Base-by-base conservation (phyloP, 2,797 vertebrate species). In the Luscinia luscinia region DNA sequence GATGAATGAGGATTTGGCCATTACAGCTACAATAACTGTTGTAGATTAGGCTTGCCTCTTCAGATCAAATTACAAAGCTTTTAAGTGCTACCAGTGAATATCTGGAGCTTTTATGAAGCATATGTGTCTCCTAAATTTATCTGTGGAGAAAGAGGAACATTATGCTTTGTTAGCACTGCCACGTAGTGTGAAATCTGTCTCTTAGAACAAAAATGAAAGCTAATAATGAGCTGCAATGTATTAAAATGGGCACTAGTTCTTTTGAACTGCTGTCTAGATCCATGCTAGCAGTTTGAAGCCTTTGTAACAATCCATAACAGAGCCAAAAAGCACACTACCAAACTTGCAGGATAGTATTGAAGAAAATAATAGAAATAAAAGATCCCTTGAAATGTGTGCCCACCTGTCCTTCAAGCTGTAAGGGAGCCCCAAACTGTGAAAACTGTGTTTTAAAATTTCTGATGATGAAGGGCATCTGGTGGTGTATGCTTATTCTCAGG, bases 121-220 rank as follows among this genome's bases (percentile, higher is more conserved):
- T 81, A 36, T 74, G 67, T 22, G 5, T 77, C 40, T 92, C 32
- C 82, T 91, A 89, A 87, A 92, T 93, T 91, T 89, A 72, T 75
- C 59, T 38, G 2, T 17, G 26, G 38, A 68, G 40, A 75, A 84
- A 84, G 38, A 89, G 10, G 87, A 93, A 62, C 7, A 7, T 79
- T 64, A 43, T 76, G 40, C 41, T 78, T 83, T 87, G 59, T 84
- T 90, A 90, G 20, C 52, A 3, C 68, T 61, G 41, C 89, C 36
- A 52, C 0, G 0, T 46, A 80, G 51, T 46, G 38, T 66, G 79
- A 95, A 94, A 84, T 89, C 73, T 87, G 84, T 41, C 67, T 89
- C 58, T 40, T 54, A 62, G 58, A 86, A 74, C 36, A 70, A 70
- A 95, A 89, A 64, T 57, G 59, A 79, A 92, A 81, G 48, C 12